Conservation (phyloP, 2,888 invertebrate genomes). For the Ennomos erosarius region DNA sequence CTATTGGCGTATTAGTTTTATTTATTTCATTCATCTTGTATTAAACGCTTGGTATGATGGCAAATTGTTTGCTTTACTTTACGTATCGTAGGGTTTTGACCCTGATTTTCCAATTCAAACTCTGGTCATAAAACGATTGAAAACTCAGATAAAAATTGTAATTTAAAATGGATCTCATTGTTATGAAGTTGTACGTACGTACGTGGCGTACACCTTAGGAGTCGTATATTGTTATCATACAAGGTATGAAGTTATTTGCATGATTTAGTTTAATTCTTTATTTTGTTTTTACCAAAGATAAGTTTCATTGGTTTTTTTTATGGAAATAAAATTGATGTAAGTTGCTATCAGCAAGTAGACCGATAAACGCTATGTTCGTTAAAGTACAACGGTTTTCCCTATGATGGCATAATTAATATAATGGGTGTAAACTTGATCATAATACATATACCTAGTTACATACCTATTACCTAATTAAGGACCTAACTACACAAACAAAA, state of each 20-base stretch:
- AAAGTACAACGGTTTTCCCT: slow-evolving; percentile 8
- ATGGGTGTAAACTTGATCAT: slow-evolving; percentile 7
- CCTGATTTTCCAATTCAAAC: slow-evolving; percentile 41
- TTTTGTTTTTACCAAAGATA: slow-evolving; percentile 79
- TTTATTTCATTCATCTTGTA: too few relatives aligned
- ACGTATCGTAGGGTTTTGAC: slow-evolving; percentile 10
- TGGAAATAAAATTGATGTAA: slow-evolving; percentile 33
- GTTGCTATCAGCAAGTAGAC: slow-evolving; percentile 10
- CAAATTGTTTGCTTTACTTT: too few relatives aligned
- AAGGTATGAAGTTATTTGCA: slow-evolving; percentile 80
- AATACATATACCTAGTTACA: too few relatives aligned
- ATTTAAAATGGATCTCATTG: slow-evolving; percentile 83
- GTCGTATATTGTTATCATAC: slow-evolving; percentile 83
- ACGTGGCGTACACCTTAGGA: slow-evolving; percentile 68
- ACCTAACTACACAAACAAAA: neutral
- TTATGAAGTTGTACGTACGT: slow-evolving; percentile 75
- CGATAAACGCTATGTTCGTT: slow-evolving; percentile 9
- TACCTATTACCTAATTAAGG: neutral
- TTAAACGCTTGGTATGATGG: too few relatives aligned
- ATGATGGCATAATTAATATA: slow-evolving; percentile 25
- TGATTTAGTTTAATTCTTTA: slow-evolving; percentile 44
- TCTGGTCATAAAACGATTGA: slow-evolving; percentile 71
- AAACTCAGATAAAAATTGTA: slow-evolving; percentile 65
- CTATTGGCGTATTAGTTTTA: too few relatives aligned
- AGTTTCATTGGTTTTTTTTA: slow-evolving; percentile 61